Base-by-base conservation (phyloP, 2,797 vertebrate species). In the Coreius guichenoti region DNA sequence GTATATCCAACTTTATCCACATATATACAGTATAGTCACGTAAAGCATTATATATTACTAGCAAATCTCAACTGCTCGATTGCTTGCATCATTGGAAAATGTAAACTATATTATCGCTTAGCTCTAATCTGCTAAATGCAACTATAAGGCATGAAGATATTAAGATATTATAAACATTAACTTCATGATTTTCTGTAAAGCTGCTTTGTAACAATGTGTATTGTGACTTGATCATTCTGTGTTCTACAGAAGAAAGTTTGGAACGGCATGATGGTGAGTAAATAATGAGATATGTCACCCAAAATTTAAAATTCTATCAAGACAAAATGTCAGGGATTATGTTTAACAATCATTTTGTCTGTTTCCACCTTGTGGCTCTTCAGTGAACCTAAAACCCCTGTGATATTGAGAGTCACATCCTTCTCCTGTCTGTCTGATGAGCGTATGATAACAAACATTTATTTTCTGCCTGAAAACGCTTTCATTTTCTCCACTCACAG, bases 391-490 rank as follows among this genome's bases (percentile, higher is more conserved):
- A 58, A 39, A 73, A 31, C 11, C 56, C 21, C 29, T 63, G 13
- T 61, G 26, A 73, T 63, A 31, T 63, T 49, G 9, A 67, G 16
- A 83, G 16, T 16, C 33, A 39, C 36, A 51, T 54, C 36, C 31
- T 78, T 72, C 36, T n/a, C 63, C 45, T 49, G 88, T 91, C 87
- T 72, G 89, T 89, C 89, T 90, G 33, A 76, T 77, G 45, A 77
- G 33, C 47, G 0, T 29, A 29, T 67, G n/a, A 77, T 45, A 77
- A 68, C 61, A 67, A 68, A 91, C 92, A 92, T 92, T 91, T 67
- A 49, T 81, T 72, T 81, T 74, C 29, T 51, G 84, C 12, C 68
- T 80, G 11, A 49, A 80, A 81, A 56, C 2, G 63, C 36, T 86
- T 70, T 79, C 8, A 79, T 73, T 81, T 69, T 43, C 80, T 77